phyloP scores from a whole-genome alignment of 2,113 vertebrate genomes.

The Pan paniscus region DNA sequence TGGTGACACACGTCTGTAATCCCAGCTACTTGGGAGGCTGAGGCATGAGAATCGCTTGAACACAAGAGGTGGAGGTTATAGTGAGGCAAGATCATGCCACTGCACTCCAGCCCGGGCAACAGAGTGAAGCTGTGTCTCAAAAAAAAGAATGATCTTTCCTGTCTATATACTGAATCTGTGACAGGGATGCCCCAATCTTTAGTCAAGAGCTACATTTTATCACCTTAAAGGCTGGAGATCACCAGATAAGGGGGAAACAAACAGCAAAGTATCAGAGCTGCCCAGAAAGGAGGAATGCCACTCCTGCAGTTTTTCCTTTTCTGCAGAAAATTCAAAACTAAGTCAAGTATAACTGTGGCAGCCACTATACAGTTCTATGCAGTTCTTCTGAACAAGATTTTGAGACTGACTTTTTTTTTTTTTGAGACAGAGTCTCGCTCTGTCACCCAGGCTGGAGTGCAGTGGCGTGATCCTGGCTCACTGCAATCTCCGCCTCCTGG shows the following conservation, averaged over 20 bases:
- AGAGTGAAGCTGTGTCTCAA: no score
- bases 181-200: background rate
- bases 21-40: no score
- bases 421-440: no score
- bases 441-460: no score
- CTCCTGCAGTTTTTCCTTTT: background rate
- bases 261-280: background rate
- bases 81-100: no score
- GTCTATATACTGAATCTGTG: background rate
- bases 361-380: background rate
- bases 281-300: background rate
- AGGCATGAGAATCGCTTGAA: no score
- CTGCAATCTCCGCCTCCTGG: no score
- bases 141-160: background rate
- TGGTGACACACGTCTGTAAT: no score
- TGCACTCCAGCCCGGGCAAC: no score
- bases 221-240: background rate
- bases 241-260: background rate
- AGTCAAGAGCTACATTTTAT: background rate
- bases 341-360: background rate
- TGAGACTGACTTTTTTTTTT: background rate
- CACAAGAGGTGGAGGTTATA: no score
- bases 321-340: background rate
- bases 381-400: background rate
- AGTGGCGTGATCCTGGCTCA: no score